Evolutionary conservation across 2,888 invertebrate genomes (phyloP).

Genomic region (Ochropleura plecta): DNA sequence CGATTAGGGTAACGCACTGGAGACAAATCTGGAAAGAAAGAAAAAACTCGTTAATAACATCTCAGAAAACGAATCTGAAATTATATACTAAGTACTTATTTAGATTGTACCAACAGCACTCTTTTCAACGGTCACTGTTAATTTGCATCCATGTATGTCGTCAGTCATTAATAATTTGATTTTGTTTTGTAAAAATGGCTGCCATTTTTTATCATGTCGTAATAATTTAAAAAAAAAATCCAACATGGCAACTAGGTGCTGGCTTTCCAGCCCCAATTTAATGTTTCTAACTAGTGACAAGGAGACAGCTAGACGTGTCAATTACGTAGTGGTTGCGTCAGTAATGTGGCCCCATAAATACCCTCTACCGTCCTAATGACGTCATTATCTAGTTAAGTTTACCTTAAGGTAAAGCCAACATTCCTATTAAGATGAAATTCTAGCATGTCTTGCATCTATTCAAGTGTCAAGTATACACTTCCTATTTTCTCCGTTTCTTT

Average conservation of each 20-base stretch:
- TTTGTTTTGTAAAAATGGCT: not conserved
- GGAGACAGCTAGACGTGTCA: slow-evolving; percentile 41
- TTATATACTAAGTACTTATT: not conserved
- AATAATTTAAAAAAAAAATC: not conserved
- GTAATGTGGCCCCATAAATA: slow-evolving; percentile 30
- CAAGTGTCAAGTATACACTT: slow-evolving; percentile 60
- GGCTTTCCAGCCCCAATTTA: slow-evolving; percentile 55
- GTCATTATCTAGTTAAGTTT: slow-evolving; percentile 47
- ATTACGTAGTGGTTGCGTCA: slow-evolving; percentile 52
- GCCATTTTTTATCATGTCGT: not conserved
- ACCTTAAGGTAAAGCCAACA: slow-evolving; percentile 36
- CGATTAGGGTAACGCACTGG: slow-evolving; percentile 92
- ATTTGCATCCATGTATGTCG: not conserved
- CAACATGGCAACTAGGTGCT: not conserved
- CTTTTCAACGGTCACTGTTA: no score
- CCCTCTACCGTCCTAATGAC: slow-evolving; percentile 33
- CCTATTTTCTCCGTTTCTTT: slow-evolving; percentile 64
- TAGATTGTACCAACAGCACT: not conserved
- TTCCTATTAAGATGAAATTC: slow-evolving; percentile 50
- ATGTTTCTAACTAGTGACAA: slow-evolving; percentile 44
- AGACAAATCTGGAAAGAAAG: slow-evolving; percentile 90
- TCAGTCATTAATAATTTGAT: not conserved
- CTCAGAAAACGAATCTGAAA: slow-evolving; percentile 1
- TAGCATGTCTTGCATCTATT: slow-evolving; percentile 44
- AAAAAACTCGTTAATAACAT: not conserved